A percentile compares a stretch with the other conserved stretches of the same genome.
These are phyloP conservation scores for Carassius carassius DNA, from an alignment of 2,113 vertebrate genomes.

Conservation along the genomic window DNA sequence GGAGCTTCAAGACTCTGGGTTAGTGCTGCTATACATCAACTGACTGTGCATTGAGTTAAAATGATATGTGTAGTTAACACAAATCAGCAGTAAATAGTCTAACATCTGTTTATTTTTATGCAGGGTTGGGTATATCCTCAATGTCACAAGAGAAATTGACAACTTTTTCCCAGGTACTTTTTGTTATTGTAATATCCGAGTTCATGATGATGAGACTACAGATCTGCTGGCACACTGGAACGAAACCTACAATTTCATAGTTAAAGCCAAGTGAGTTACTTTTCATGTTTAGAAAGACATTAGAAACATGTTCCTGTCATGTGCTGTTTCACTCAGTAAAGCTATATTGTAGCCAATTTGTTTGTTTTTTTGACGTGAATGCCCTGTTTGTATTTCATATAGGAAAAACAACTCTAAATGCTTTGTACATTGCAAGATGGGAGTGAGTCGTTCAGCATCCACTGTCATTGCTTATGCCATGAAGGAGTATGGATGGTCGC, in stretches of 20 bases:
- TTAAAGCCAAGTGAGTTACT: slow-evolving; percentile 89
- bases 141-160: slow-evolving; percentile 93
- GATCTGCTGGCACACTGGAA: slow-evolving; percentile 97
- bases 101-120: slow-evolving; percentile 18
- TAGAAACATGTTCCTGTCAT: not conserved
- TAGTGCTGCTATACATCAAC: slow-evolving; percentile 64
- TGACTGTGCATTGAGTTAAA: not conserved
- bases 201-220: slow-evolving; percentile 90
- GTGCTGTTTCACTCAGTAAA: not conserved
- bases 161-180: slow-evolving; percentile 95
- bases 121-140: slow-evolving; percentile 94
- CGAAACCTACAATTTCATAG: slow-evolving; percentile 94
- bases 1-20: slow-evolving; percentile 92
- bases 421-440: slow-evolving; percentile 99
- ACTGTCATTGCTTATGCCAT: slow-evolving; percentile 96
- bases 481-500: slow-evolving; percentile 94
- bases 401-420: slow-evolving; percentile 96
- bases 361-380: not conserved
- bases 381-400: not conserved
- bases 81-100: not conserved
- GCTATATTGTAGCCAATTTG: not conserved
- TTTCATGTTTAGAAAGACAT: not conserved
- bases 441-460: slow-evolving; percentile 91
- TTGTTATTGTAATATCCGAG: slow-evolving; percentile 88
- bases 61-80: not conserved